phyloP scores from a whole-genome alignment of 2,113 vertebrate species.

The Dromaius novaehollandiae region DNA sequence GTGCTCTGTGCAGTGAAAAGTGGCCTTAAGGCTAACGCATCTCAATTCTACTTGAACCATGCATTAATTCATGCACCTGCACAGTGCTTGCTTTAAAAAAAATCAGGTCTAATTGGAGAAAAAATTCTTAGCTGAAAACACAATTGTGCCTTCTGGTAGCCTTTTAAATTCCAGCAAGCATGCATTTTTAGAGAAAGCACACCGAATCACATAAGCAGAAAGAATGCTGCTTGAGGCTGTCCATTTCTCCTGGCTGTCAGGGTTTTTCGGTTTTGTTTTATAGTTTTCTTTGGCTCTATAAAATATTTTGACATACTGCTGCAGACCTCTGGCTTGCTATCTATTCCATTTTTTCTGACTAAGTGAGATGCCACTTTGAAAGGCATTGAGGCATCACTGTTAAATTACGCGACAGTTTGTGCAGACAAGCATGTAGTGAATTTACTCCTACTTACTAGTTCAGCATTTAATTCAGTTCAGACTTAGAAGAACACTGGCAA shows the following conservation, averaged over 20 bases:
- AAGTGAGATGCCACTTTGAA: constrained; percentile 73
- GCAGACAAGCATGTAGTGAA: constrained; percentile 15
- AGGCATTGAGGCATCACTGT: constrained; percentile 39
- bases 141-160: background rate
- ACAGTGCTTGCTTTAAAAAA: background rate
- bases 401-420: constrained; percentile 43
- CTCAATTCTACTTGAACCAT: fast-evolving
- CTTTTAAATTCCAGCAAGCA: background rate
- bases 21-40: background rate
- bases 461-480: background rate
- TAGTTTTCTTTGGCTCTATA: constrained; percentile 46
- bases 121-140: background rate
- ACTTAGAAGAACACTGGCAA: background rate
- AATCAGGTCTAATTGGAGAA: background rate
- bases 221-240: background rate
- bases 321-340: constrained; percentile 50
- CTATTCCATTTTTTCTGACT: constrained; percentile 29
- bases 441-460: constrained; percentile 3
- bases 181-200: background rate
- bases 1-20: background rate
- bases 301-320: constrained; percentile 53
- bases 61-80: too few species aligned
- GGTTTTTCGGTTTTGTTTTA: constrained; percentile 36
- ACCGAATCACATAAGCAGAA: background rate
- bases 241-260: constrained; percentile 58